Percentiles rank a stretch among this genome's conserved stretches.
Evolutionary conservation across 2,113 vertebrate genomes (phyloP).

Genomic region (Megaleporinus macrocephalus): DNA sequence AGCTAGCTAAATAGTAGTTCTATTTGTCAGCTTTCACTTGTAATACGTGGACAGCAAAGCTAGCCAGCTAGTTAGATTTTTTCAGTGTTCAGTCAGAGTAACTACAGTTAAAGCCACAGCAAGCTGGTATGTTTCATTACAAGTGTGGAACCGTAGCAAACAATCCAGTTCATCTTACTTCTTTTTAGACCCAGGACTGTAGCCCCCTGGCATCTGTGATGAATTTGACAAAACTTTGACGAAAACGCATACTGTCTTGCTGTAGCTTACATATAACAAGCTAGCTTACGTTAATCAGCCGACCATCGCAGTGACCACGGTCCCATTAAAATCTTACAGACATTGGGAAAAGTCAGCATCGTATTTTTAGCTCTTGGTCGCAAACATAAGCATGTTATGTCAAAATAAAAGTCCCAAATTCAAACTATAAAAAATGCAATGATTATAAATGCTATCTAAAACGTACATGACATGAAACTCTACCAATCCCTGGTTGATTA

Average conservation of each 20-base stretch:
- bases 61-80: background rate
- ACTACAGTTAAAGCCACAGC: background rate
- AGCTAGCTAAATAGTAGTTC: background rate
- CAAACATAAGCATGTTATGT: too few species aligned
- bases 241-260: background rate
- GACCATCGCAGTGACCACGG: background rate
- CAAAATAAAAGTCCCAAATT: too few species aligned
- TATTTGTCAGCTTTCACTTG: background rate
- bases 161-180: background rate
- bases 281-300: background rate
- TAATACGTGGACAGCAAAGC: background rate
- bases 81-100: background rate
- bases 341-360: too few species aligned
- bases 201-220: too few species aligned
- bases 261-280: background rate
- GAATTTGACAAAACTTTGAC: too few species aligned
- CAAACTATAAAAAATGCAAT: too few species aligned
- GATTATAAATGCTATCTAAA: too few species aligned
- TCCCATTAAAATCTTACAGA: background rate
- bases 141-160: background rate
- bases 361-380: too few species aligned
- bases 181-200: constrained; percentile 16
- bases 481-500: too few species aligned
- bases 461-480: too few species aligned
- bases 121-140: too few species aligned